Conservation (phyloP, 2,888 invertebrate genomes). For the Ophraella communa region DNA sequence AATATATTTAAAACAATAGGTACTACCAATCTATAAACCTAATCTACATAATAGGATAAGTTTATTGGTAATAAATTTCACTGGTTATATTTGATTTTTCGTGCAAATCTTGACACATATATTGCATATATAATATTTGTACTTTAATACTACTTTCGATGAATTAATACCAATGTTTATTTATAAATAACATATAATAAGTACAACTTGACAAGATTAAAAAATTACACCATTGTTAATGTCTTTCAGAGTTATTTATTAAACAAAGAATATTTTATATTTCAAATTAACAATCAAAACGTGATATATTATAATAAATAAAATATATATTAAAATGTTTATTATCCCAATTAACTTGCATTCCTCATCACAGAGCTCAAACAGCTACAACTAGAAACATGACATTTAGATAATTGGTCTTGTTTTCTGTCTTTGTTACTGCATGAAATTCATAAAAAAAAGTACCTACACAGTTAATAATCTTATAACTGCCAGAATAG, state of each 20-base stretch:
- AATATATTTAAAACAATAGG: no score
- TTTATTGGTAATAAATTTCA: slow-evolving; percentile 5
- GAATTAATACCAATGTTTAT: not conserved
- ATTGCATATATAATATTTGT: not conserved
- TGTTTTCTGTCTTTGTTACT: no score
- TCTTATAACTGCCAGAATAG: no score
- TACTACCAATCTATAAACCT: not conserved
- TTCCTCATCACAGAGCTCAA: not conserved
- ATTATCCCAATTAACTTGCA: no score
- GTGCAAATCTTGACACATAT: slow-evolving; percentile 3
- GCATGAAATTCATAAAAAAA: no score
- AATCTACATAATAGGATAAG: not conserved
- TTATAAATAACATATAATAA: slow-evolving; percentile 5
- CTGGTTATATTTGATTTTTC: not conserved
- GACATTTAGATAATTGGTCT: no score
- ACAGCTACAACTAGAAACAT: no score
- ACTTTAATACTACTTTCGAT: not conserved
- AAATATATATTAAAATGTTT: no score
- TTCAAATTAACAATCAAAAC: not conserved
- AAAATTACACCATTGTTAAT: not conserved
- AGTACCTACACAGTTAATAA: no score
- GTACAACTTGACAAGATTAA: not conserved
- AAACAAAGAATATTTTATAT: not conserved
- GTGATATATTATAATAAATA: not conserved
- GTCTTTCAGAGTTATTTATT: not conserved